These are phyloP conservation scores for Neodiprion pinetum DNA, from an alignment of 1,140 invertebrate genomes.

Conservation along the genomic window DNA sequence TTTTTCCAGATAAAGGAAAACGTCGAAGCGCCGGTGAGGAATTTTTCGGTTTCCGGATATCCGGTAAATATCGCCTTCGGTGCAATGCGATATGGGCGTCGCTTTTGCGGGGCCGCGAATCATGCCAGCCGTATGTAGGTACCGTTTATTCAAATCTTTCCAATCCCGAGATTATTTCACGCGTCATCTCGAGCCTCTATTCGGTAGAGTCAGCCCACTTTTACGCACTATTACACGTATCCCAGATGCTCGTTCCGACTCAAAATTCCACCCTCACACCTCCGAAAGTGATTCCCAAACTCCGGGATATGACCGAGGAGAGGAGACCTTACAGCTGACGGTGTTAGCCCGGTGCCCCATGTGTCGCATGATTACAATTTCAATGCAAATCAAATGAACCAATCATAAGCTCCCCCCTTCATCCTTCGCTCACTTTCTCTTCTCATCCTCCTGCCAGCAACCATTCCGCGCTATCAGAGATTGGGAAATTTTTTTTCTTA, in stretches of 20 bases:
- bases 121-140: background rate
- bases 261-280: slow-evolving; percentile 6
- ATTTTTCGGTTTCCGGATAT: no score
- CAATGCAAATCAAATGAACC: slow-evolving; percentile 41
- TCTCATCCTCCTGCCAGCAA: background rate
- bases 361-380: slow-evolving; percentile 40
- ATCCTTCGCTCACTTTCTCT: background rate
- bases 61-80: background rate
- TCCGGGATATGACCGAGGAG: background rate
- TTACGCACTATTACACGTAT: slow-evolving; percentile 14
- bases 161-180: slow-evolving; percentile 16
- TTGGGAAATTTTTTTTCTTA: slow-evolving; percentile 8
- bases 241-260: slow-evolving; percentile 13
- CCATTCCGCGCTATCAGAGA: background rate
- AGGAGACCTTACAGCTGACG: background rate
- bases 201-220: slow-evolving; percentile 1
- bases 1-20: no score
- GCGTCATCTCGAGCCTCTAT: slow-evolving; percentile 1
- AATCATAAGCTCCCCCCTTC: slow-evolving; percentile 33
- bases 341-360: slow-evolving; percentile 22
- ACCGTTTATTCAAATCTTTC: slow-evolving; percentile 16
- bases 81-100: background rate
- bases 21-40: no score
- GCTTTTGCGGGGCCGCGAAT: background rate
- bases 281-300: slow-evolving; percentile 1